These are phyloP conservation scores for Cygnus olor DNA, from an alignment of 2,797 vertebrate genomes.

Conservation along the genomic window DNA sequence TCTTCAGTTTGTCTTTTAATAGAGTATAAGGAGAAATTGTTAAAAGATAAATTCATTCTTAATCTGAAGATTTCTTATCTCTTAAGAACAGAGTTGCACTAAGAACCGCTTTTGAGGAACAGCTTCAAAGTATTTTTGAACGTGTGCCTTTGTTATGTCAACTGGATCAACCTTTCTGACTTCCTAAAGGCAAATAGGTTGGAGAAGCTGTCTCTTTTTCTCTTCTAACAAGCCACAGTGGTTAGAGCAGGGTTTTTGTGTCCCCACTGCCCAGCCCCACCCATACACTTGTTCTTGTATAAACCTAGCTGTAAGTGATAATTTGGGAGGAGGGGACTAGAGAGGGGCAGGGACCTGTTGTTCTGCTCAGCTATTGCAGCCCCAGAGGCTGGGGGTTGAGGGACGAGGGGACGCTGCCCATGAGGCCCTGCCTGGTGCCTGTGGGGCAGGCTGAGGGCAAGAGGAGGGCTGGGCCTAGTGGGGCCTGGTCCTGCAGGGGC, in stretches of 20 bases:
- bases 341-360: rapidly evolving
- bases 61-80: background rate
- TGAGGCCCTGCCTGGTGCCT: rapidly evolving
- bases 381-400: background rate
- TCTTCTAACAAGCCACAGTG: background rate
- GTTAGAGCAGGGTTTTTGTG: rapidly evolving
- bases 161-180: background rate
- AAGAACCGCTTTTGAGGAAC: background rate
- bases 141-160: background rate
- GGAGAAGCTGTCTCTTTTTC: background rate
- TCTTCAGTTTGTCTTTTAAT: background rate
- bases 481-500: rapidly evolving
- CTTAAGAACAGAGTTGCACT: background rate
- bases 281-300: rapidly evolving
- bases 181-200: background rate
- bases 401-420: background rate
- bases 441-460: rapidly evolving
- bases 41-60: background rate
- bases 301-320: rapidly evolving
- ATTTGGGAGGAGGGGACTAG: background rate
- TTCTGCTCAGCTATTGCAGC: rapidly evolving
- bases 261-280: rapidly evolving
- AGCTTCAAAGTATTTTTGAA: background rate
- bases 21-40: background rate
- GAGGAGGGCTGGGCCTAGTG: background rate